Base-by-base conservation (phyloP, 35 echinoderm and acorn worm species). In the Anneissia japonica region DNA sequence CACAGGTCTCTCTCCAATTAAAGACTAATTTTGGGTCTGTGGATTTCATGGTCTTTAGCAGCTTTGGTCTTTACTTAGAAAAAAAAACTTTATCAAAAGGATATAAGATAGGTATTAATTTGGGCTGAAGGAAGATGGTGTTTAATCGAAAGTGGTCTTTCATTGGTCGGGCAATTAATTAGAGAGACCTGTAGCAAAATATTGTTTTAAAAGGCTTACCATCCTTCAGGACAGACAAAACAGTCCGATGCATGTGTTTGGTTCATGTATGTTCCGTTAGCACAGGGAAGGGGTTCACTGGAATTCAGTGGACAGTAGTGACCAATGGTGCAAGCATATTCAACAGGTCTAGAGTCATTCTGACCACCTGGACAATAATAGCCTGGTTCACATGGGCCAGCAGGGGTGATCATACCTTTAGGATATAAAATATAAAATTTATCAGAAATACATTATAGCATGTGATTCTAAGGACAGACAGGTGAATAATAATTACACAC, bases 181-280 rank as follows among this genome's bases (percentile, higher is more conserved):
- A 75, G 3, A 7, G 4, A 23, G 9, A 23, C 74, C 4, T 7
- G 74, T 23, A 9, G 9, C 4, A 7, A 23, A 75, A 34, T 34
- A 36, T 6, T 34, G 10, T 7, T 7, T 3, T 37, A 40, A 3
- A 78, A 29, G 4, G 33, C 86, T 91, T 87, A 98, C 95, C 89
- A 91, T 93, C 91, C 91, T 32, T 86, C 91, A 12, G 88, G 89
- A 46, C 95, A 98, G 30, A 89, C 32, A 79, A 89, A 90, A 76
- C 89, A 98, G 28, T 94, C 92, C 13, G 92, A 86, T 0, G 88
- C 92, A 90, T 94, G 91, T 0, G 92, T 98, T n/a, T 98, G 92
- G 72, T 93, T 98, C 95, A 98, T 98, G 39, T 93, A 98, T 34
- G 95, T 98, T 1, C 95, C 95, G 35, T 98, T 91, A 36, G 78